Conservation (phyloP, 2,797 vertebrate genomes). For the Tragelaphus oryx region DNA sequence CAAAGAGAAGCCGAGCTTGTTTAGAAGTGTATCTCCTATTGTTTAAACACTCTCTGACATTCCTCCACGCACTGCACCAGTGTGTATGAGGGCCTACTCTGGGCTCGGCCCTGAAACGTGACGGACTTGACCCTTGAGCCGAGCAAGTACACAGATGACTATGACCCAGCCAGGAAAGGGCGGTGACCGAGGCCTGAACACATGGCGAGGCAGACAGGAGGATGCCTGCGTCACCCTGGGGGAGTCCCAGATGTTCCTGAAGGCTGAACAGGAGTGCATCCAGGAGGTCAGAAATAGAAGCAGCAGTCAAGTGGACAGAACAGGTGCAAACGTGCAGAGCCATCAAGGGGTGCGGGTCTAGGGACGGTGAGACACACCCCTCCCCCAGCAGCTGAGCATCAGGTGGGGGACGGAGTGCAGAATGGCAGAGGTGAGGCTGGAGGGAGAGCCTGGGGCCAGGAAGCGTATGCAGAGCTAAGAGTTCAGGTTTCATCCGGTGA, state of each 20-base stretch:
- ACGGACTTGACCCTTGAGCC: neutral
- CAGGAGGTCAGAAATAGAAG: neutral
- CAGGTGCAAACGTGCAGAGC: neutral
- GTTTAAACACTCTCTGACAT: neutral
- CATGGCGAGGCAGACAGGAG: neutral
- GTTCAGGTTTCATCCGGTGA: neutral
- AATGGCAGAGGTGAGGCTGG: neutral
- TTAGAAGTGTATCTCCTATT: neutral
- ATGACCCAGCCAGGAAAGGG: neutral
- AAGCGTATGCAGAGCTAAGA: neutral
- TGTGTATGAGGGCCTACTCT: neutral
- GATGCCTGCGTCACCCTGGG: neutral
- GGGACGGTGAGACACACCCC: neutral
- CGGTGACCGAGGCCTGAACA: accelerated
- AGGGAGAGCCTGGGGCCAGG: neutral
- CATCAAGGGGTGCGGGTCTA: neutral
- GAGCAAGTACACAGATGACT: neutral
- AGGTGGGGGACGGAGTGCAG: neutral
- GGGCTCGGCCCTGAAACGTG: neutral
- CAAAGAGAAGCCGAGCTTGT: neutral
- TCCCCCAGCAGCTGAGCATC: neutral
- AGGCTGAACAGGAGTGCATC: neutral
- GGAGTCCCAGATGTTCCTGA: neutral
- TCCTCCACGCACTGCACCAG: neutral
- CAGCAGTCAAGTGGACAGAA: neutral